Conservation (phyloP, 2,888 invertebrate species). For the Volucella inanis region DNA sequence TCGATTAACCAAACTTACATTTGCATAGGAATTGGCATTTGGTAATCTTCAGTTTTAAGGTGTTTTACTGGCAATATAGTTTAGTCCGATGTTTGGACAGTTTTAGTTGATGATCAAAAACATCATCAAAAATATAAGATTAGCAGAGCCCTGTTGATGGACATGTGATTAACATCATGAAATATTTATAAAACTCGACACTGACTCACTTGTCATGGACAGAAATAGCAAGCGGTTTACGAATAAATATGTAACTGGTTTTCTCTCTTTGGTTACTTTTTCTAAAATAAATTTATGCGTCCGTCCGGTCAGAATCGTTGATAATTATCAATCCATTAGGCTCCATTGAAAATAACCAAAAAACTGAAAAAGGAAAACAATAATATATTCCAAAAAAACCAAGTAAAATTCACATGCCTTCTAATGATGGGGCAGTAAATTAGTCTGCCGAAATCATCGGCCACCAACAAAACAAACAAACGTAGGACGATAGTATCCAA, state of each 20-base stretch:
- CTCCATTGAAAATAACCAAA: constrained; percentile 1
- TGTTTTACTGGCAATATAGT: too few relatives aligned
- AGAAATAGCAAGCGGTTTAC: constrained; percentile 8
- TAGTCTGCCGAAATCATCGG: constrained; percentile 55
- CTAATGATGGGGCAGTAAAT: constrained; percentile 61
- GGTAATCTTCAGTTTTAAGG: too few relatives aligned
- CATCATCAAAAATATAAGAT: too few relatives aligned
- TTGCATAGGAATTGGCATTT: too few relatives aligned
- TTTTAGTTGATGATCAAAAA: too few relatives aligned
- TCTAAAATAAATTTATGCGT: constrained; percentile 31
- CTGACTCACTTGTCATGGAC: constrained; percentile 22
- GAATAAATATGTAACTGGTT: not conserved
- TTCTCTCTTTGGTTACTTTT: not conserved
- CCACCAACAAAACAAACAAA: constrained; percentile 50
- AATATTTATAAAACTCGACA: constrained; percentile 36
- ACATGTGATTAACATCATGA: constrained; percentile 11
- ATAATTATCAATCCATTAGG: constrained; percentile 62
- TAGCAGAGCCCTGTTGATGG: too few relatives aligned
- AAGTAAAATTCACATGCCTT: constrained; percentile 30
- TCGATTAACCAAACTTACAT: too few relatives aligned
- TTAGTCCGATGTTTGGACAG: too few relatives aligned
- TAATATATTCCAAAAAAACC: constrained; percentile 1
- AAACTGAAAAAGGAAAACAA: not conserved
- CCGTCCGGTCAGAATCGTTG: not conserved
- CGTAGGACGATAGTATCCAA: constrained; percentile 24